phyloP scores from a whole-genome alignment of 1,140 invertebrate species.

The Heliconius congener region DNA sequence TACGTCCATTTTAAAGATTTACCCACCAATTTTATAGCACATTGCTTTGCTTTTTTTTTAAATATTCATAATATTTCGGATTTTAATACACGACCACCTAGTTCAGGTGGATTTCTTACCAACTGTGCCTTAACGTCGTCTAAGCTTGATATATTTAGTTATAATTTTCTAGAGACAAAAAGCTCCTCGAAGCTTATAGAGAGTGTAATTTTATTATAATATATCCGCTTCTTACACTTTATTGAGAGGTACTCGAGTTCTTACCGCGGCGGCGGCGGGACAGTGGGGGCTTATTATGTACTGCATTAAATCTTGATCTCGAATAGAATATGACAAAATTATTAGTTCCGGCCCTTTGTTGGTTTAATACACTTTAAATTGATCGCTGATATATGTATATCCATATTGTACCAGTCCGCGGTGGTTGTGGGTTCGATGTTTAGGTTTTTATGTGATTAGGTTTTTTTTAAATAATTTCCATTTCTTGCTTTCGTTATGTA shows the following conservation, averaged over 20 bases:
- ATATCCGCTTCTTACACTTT: conserved; percentile 9
- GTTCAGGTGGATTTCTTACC: too few relatives aligned
- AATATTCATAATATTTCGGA: too few relatives aligned
- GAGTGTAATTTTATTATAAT: conserved; percentile 8
- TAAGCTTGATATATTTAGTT: background rate
- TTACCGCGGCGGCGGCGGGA: conserved; percentile 1
- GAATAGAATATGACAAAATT: conserved; percentile 51
- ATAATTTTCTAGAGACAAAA: background rate
- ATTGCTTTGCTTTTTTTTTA: too few relatives aligned
- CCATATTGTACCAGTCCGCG: background rate
- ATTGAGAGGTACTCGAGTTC: conserved; percentile 14
- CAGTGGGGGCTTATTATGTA: conserved; percentile 22
- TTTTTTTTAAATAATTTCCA: too few relatives aligned
- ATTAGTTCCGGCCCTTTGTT: conserved; percentile 50
- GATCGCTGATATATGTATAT: background rate
- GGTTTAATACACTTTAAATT: conserved; percentile 37
- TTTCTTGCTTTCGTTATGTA: too few relatives aligned
- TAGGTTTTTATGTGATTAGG: too few relatives aligned
- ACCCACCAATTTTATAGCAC: too few relatives aligned
- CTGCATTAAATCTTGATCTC: conserved; percentile 63
- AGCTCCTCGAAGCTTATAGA: conserved; percentile 7
- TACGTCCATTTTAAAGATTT: too few relatives aligned
- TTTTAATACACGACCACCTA: too few relatives aligned
- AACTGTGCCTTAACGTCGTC: background rate
- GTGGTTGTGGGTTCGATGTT: too few relatives aligned